Conservation (phyloP, 2,797 vertebrate species). For the Ctenopoma multispine region DNA sequence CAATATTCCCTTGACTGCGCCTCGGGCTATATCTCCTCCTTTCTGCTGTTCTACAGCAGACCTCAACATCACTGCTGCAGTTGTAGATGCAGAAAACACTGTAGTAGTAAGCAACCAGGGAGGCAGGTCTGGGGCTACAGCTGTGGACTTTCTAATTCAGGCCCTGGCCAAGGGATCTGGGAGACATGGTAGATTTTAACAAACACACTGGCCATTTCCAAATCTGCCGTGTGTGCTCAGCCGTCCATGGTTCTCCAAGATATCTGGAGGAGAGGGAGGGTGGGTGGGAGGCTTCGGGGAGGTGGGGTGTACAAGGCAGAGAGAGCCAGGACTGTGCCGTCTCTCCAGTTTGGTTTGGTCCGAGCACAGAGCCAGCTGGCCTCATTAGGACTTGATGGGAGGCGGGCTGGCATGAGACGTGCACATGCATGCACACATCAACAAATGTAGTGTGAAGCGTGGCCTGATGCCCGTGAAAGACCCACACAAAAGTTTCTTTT, state of each 20-base stretch:
- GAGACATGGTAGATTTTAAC: slow-evolving; percentile 79
- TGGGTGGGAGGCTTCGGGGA: slow-evolving; percentile 70
- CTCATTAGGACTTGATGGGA: slow-evolving; percentile 85
- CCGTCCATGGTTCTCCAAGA: slow-evolving; percentile 80
- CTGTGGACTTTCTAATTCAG: slow-evolving; percentile 75
- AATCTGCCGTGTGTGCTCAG: slow-evolving; percentile 80
- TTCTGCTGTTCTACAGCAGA: slow-evolving; percentile 77
- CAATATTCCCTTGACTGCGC: slow-evolving; percentile 79
- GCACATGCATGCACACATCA: slow-evolving; percentile 85
- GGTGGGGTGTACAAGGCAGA: slow-evolving; percentile 76
- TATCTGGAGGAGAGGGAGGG: slow-evolving; percentile 77
- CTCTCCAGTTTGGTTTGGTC: slow-evolving; percentile 84
- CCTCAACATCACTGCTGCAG: slow-evolving; percentile 72
- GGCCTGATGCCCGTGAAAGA: slow-evolving; percentile 83
- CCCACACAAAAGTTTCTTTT: slow-evolving; percentile 71
- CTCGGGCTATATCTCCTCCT: slow-evolving; percentile 79
- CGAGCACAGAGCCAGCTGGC: slow-evolving; percentile 84
- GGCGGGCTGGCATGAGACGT: slow-evolving; percentile 84
- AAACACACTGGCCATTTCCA: slow-evolving; percentile 82
- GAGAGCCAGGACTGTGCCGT: slow-evolving; percentile 79
- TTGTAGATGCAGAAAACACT: slow-evolving; percentile 76
- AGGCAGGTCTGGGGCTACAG: slow-evolving; percentile 73
- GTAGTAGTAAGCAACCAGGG: slow-evolving; percentile 71
- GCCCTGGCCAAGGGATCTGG: slow-evolving; percentile 73
- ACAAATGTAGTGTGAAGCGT: slow-evolving; percentile 86